A percentile compares a stretch with the other conserved stretches of the same genome.
phyloP scores from a whole-genome alignment of 2,888 invertebrate species.

The Cheilosia impressa region DNA sequence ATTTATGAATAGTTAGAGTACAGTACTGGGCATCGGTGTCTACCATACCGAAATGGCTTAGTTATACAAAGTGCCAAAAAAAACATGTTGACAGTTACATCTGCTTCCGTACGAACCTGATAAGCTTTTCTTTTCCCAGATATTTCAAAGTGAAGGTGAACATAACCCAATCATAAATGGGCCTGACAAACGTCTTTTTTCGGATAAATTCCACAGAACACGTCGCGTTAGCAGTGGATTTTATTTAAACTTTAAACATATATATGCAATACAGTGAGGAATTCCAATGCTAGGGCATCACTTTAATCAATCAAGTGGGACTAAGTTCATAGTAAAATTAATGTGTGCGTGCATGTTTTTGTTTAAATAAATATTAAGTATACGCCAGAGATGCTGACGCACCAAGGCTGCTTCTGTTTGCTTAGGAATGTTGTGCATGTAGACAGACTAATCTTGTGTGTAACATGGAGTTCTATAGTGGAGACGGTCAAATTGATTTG shows the following conservation, averaged over 20 bases:
- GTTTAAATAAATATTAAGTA: constrained; percentile 14
- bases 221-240: not conserved
- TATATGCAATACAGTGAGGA: constrained; percentile 52
- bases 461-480: constrained; percentile 1
- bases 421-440: constrained; percentile 17
- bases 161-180: constrained; percentile 14
- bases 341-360: constrained; percentile 26
- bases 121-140: constrained; percentile 6
- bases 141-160: constrained; percentile 26
- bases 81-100: not conserved
- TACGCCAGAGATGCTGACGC: constrained; percentile 24
- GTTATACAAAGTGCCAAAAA: not conserved
- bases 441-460: not conserved
- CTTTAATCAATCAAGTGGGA: constrained; percentile 58
- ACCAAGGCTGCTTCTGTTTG: constrained; percentile 49
- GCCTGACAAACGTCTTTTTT: constrained; percentile 10
- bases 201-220: constrained; percentile 18
- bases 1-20: no score
- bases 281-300: constrained; percentile 58
- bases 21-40: no score
- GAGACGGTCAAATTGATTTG: not conserved
- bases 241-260: constrained; percentile 48
- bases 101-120: constrained; percentile 25
- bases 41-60: no score
- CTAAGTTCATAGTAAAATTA: constrained; percentile 49